Evolutionary conservation across 37 sponge, comb jelly and placozoan species (phyloP).

Genomic region (Diacarnus erythraeanus): DNA sequence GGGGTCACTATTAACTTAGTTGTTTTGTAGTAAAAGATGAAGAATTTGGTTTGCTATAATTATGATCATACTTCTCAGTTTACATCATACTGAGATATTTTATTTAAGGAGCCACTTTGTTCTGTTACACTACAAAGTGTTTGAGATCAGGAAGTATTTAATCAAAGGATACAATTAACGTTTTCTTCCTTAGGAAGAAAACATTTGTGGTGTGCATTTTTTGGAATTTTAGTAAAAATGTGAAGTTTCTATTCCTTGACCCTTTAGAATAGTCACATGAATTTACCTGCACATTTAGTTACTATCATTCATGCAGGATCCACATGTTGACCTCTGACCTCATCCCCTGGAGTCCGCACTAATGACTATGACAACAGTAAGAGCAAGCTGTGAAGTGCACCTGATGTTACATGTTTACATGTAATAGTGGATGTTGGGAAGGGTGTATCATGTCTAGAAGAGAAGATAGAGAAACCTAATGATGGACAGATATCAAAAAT

Average conservation of each 20-base stretch:
- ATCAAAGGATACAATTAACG: no score
- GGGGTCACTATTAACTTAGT: no score
- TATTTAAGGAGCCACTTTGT: slow-evolving; percentile 19
- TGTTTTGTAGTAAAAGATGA: no score
- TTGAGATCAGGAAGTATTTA: no score
- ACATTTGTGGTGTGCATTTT: no score
- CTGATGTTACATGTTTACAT: slow-evolving; percentile 82
- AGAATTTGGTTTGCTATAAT: no score
- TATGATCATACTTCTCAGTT: not conserved
- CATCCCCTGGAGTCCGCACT: slow-evolving; percentile 79
- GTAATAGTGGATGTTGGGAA: slow-evolving; percentile 79
- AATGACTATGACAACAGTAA: slow-evolving; percentile 89
- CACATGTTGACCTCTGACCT: slow-evolving; percentile 27
- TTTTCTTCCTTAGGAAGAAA: no score
- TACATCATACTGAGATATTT: slow-evolving; percentile 1
- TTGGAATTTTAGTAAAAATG: no score
- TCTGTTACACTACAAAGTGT: no score
- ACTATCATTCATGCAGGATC: slow-evolving; percentile 28
- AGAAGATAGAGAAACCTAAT: slow-evolving; percentile 50
- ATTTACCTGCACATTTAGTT: not conserved
- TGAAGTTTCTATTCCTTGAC: no score
- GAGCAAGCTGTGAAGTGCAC: slow-evolving; percentile 83
- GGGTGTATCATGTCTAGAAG: slow-evolving; percentile 65
- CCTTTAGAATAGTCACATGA: no score
- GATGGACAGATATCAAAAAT: slow-evolving; percentile 66